These are phyloP conservation scores for Tipula confusa DNA, from an alignment of 2,888 invertebrate species.

Conservation along the genomic window DNA sequence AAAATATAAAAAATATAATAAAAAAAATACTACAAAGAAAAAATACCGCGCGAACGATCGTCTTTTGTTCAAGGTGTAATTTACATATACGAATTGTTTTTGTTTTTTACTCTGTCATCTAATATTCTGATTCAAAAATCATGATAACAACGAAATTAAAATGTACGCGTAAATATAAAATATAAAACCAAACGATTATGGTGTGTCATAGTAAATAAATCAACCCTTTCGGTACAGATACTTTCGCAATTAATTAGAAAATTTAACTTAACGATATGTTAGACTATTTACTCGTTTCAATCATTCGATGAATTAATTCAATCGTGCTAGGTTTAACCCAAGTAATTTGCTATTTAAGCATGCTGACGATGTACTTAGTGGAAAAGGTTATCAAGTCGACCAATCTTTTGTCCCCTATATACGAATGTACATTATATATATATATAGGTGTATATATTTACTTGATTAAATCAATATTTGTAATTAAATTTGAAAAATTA, in stretches of 20 bases:
- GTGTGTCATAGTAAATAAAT: neutral
- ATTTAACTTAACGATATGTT: too few species aligned
- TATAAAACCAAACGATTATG: too few species aligned
- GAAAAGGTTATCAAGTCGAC: neutral
- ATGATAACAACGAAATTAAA: neutral
- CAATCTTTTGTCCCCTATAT: neutral
- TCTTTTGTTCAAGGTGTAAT: constrained; percentile 14
- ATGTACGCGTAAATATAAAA: too few species aligned
- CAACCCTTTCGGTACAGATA: neutral
- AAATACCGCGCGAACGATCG: neutral
- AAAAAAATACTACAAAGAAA: neutral
- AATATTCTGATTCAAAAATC: neutral
- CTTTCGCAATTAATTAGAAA: too few species aligned
- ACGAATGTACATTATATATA: too few species aligned
- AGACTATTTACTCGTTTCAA: too few species aligned
- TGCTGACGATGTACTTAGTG: neutral
- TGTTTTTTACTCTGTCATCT: neutral
- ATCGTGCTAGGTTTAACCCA: too few species aligned
- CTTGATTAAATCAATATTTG: constrained; percentile 12
- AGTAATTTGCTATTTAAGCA: too few species aligned
- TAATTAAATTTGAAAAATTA: constrained; percentile 25
- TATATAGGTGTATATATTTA: too few species aligned
- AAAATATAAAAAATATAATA: neutral
- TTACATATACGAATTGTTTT: neutral
- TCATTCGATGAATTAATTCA: too few species aligned